These are phyloP conservation scores for Typhlomys cinereus DNA, from an alignment of 2,113 vertebrate species.

Conservation along the genomic window DNA sequence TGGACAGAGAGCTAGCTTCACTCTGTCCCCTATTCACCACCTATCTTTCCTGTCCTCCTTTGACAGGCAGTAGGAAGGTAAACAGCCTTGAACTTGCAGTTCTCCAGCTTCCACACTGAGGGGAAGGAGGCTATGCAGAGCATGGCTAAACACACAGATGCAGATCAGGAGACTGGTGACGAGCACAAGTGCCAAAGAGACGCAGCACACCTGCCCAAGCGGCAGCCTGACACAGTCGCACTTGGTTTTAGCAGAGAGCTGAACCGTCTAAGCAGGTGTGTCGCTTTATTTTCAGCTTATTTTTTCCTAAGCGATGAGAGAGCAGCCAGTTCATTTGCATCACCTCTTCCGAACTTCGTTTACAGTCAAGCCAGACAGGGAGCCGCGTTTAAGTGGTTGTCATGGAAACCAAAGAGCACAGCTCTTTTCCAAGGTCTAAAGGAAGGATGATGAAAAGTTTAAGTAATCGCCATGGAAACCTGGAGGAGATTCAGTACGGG, in stretches of 20 bases:
- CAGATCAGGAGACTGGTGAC: neutral
- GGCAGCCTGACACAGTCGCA: neutral
- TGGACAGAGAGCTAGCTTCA: neutral
- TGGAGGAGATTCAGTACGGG: slow-evolving; percentile 70
- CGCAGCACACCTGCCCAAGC: neutral
- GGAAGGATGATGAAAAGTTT: slow-evolving; percentile 82
- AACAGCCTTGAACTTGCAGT: slow-evolving; percentile 27
- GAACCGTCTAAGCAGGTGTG: slow-evolving; percentile 55
- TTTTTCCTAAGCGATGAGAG: slow-evolving; percentile 47
- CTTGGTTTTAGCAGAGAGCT: slow-evolving; percentile 31
- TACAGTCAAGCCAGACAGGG: slow-evolving; percentile 76
- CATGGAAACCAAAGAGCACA: slow-evolving; percentile 81
- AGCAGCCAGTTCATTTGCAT: slow-evolving; percentile 74
- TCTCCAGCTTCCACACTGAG: neutral
- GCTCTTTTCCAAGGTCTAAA: slow-evolving; percentile 79
- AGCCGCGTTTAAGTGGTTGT: slow-evolving; percentile 80
- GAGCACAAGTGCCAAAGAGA: slow-evolving; percentile 15
- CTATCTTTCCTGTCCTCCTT: neutral
- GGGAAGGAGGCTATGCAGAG: neutral
- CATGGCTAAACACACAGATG: neutral
- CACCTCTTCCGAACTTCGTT: slow-evolving; percentile 61
- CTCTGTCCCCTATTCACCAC: too few species aligned
- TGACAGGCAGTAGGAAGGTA: neutral
- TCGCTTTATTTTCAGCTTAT: slow-evolving; percentile 47
- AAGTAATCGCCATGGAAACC: slow-evolving; percentile 85